Conservation (phyloP, 2,888 invertebrate genomes). For the Plagiodera versicolora region DNA sequence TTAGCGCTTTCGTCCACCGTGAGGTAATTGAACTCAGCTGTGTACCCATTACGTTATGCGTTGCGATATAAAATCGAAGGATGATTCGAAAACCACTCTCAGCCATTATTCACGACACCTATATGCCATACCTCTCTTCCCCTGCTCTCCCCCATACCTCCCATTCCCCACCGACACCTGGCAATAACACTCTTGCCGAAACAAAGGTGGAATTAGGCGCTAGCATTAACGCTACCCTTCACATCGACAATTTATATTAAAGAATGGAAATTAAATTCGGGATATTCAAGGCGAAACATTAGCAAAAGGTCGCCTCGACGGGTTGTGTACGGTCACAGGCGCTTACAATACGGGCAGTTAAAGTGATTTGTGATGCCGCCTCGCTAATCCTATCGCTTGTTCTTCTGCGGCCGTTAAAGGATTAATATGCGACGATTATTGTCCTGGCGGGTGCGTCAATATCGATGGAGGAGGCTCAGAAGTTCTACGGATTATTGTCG, state of each 20-base stretch:
- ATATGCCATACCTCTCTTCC: not conserved
- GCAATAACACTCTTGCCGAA: constrained; percentile 15
- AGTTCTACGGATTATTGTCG: no score
- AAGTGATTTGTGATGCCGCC: constrained; percentile 58
- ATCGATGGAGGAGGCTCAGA: constrained; percentile 33
- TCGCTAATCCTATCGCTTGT: constrained; percentile 54
- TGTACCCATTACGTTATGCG: not conserved
- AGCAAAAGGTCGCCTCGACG: constrained; percentile 44
- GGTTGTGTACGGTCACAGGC: constrained; percentile 39
- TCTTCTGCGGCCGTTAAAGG: constrained; percentile 46
- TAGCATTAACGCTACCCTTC: constrained; percentile 40
- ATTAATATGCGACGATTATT: constrained; percentile 53
- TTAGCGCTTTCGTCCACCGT: no score
- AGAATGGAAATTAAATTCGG: constrained; percentile 51
- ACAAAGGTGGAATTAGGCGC: constrained; percentile 20
- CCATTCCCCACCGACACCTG: not conserved
- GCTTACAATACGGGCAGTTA: constrained; percentile 49
- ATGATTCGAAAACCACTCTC: not conserved
- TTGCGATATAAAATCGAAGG: constrained; percentile 8
- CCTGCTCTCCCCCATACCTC: no score
- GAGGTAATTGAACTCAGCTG: no score
- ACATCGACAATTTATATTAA: constrained; percentile 45
- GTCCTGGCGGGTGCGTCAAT: constrained; percentile 50
- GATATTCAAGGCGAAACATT: constrained; percentile 48
- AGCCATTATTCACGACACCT: constrained; percentile 6